These are phyloP conservation scores for Wiebesia pumilae DNA, from an alignment of 1,140 invertebrate species.

Conservation along the genomic window DNA sequence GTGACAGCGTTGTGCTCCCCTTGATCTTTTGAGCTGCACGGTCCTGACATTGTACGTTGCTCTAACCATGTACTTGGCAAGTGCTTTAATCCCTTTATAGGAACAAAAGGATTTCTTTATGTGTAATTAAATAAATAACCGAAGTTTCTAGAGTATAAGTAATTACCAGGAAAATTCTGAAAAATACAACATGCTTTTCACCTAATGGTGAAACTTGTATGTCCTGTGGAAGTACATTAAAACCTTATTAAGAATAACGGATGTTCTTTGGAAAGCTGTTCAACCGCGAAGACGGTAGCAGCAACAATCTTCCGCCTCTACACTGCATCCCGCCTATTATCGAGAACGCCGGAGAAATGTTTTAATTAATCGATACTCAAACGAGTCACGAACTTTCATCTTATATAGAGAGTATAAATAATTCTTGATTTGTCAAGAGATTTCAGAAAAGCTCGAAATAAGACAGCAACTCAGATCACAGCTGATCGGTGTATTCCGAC, in stretches of 20 bases:
- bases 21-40: slow-evolving; percentile 32
- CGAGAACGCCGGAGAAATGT: background rate
- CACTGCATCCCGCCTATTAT: background rate
- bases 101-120: background rate
- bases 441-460: background rate
- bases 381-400: background rate
- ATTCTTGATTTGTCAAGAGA: background rate
- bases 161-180: background rate
- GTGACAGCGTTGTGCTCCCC: background rate
- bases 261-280: background rate
- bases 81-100: background rate
- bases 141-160: background rate
- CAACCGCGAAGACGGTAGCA: background rate
- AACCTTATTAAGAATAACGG: background rate
- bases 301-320: background rate
- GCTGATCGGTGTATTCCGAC: background rate
- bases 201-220: background rate
- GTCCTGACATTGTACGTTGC: slow-evolving; percentile 42
- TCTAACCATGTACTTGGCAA: background rate
- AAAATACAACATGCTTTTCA: background rate
- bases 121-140: background rate
- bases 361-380: background rate
- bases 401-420: background rate
- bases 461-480: background rate
- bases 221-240: background rate